Evolutionary conservation across 2,797 vertebrate species (phyloP), one percentile per base, ranked within the genome.

Genomic region (Perodicticus potto): DNA sequence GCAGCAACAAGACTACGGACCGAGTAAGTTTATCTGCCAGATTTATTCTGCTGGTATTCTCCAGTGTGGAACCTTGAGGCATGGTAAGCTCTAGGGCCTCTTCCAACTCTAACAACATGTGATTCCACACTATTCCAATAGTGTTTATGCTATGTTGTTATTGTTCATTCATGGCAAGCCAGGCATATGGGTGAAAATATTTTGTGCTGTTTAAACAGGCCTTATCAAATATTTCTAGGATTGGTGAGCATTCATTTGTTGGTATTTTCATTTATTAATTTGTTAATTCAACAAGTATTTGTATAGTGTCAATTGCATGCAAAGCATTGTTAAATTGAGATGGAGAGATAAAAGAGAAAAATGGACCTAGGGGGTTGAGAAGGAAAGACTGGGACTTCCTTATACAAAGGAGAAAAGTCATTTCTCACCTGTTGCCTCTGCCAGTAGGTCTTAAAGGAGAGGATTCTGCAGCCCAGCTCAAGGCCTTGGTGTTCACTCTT

Each of bases 231-330:
- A 70, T 53, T 77, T 70, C 63, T 34, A 29, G 76, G 55, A 67
- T 67, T 67, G 63, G 67, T 40, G 40, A 65, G 43, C n/a, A 49
- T 89, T 89, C 70, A 59, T 27, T 53, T 78, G 89, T 3, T 61
- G 61, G 70, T 90, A 90, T n/a, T 85, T 84, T 78, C 53, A 27
- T 77, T 61, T 77, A 69, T 77, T 69, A 11, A 72, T 65, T 88
- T 9, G 32, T 57, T 72, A 27, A 63, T 23, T 80, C 81, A 29
- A 65, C 9, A 86, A 29, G 5, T 25, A 40, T 45, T 91, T 83
- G 25, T 12, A 65, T 63, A 67, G 55, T n/a, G 61, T 45, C 53
- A 6, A 27, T 55, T 43, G 12, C 43, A 55, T 34, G 12, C 20
- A 82, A 82, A 83, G 11, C 13, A 45, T 61, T 45, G 14, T n/a